phyloP scores from a whole-genome alignment of 2,113 vertebrate genomes.

The Glaucomys volans region DNA sequence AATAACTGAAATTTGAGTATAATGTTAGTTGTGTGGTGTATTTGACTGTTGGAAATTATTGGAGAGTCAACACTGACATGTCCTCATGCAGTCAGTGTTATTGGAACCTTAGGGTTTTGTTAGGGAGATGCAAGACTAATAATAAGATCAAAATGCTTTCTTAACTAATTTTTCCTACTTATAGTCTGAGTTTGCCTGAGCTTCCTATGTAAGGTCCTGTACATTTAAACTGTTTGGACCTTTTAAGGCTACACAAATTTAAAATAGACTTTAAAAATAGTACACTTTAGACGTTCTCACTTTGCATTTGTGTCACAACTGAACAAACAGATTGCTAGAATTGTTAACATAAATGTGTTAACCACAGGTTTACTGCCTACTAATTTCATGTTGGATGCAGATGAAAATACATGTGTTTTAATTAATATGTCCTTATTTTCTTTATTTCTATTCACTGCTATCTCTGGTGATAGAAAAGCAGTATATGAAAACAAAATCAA shows the following conservation, averaged over 20 bases:
- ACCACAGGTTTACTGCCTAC: conserved; percentile 26
- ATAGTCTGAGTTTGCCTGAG: conserved; percentile 13
- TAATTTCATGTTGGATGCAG: conserved; percentile 17
- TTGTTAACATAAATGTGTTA: not conserved
- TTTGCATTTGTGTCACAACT: conserved; percentile 49
- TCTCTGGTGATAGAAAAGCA: conserved; percentile 43
- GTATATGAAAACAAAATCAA: not conserved
- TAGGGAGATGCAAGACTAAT: not conserved
- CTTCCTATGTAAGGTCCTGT: conserved; percentile 34
- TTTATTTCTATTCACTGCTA: conserved; percentile 33
- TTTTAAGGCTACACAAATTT: conserved; percentile 43
- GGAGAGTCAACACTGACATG: not conserved
- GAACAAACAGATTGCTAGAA: not conserved
- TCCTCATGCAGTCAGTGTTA: not conserved
- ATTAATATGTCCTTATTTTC: conserved; percentile 44
- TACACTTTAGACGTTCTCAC: not conserved
- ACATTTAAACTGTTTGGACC: not conserved
- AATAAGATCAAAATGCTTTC: conserved; percentile 9
- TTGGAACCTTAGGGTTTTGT: not conserved
- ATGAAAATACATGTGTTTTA: conserved; percentile 15
- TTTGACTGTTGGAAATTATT: conserved; percentile 55
- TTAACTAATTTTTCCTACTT: conserved; percentile 37
- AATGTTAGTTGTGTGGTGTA: conserved; percentile 40
- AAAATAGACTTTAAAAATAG: conserved; percentile 39
- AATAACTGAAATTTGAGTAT: conserved; percentile 56